Evolutionary conservation across 2,797 vertebrate genomes (phyloP), one percentile per base, ranked within the genome.

Genomic region (Discoglossus pictus): DNA sequence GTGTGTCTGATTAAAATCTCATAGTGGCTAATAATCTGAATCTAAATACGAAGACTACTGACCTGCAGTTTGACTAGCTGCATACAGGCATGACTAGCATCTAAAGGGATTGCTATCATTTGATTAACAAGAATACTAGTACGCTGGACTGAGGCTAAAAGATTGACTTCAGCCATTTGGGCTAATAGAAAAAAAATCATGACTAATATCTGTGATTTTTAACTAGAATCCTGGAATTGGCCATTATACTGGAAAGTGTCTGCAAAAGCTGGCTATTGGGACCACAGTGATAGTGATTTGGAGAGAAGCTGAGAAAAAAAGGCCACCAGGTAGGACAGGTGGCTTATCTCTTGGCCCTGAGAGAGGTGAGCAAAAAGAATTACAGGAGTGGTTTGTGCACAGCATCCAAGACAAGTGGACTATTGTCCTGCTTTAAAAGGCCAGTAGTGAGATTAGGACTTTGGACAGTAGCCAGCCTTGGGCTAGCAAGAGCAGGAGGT

Each of bases 401-500:
- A 51, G 35, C 16, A 24, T 36, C 36, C 16, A 16, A 40, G 24
- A n/a, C 7, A 34, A n/a, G 34, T 43, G 52, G 60, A 42, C 68
- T 40, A 64, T 25, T 24, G 18, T 23, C 52, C 52, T 23, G 25
- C 55, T 58, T 17, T 23, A 56, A 48, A 60, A 42, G 54, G 65
- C 65, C 46, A 64, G 27, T 31, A 40, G 52, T 46, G 34, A 44
- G 17, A 56, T 43, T 23, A 15, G 31, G 43, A 10, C 24, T 25
- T 71, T 59, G 52, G 53, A 71, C 68, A 64, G 52, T 51, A 44
- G 60, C 40, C 40, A 43, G 4, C 39, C n/a, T 6, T 18, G 38
- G 21, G 55, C 35, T 48, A 51, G 20, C 27, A 56, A 16, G 43
- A 44, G 61, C 68, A 64, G 53, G 68, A 64, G 60, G 60, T 21